Evolutionary conservation across 2,888 invertebrate genomes (phyloP).

Genomic region (Plutella xylostella): DNA sequence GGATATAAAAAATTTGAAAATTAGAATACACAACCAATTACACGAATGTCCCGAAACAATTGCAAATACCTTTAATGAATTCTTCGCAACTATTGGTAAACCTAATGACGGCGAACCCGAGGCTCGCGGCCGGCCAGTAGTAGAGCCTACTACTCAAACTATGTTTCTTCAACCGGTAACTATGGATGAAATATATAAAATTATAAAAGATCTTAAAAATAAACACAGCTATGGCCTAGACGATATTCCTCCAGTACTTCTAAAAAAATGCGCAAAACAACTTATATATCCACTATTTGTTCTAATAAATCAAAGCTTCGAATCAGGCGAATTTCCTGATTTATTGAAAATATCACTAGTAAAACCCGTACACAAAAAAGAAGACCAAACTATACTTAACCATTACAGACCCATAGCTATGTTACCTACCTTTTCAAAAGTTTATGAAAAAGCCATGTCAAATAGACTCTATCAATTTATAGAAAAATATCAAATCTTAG

Average conservation of each 20-base stretch:
- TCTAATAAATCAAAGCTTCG: slow-evolving; percentile 12
- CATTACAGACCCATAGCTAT: slow-evolving; percentile 15
- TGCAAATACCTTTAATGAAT: not conserved
- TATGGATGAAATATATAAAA: not conserved
- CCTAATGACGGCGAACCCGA: not conserved
- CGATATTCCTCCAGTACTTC: slow-evolving; percentile 7
- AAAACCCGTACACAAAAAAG: slow-evolving; percentile 11
- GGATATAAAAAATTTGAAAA: not conserved
- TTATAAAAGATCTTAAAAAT: slow-evolving; percentile 11
- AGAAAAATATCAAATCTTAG: slow-evolving; percentile 14
- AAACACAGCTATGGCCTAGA: slow-evolving; percentile 11
- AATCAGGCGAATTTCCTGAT: slow-evolving; percentile 11
- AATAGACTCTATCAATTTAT: slow-evolving; percentile 12
- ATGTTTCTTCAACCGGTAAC: not conserved
- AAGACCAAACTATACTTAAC: slow-evolving; percentile 2
- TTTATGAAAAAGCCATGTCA: slow-evolving; percentile 13
- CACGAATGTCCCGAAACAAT: not conserved
- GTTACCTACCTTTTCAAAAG: slow-evolving; percentile 12
- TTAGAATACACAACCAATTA: too few species aligned
- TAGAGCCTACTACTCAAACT: slow-evolving; percentile 3
- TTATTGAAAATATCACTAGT: slow-evolving; percentile 4
- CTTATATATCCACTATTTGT: slow-evolving; percentile 5
- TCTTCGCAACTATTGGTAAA: not conserved
- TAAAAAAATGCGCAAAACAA: slow-evolving; percentile 11
- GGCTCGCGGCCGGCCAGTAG: not conserved